These are phyloP conservation scores for Molossus molossus DNA, from an alignment of 2,797 vertebrate species.

Conservation along the genomic window DNA sequence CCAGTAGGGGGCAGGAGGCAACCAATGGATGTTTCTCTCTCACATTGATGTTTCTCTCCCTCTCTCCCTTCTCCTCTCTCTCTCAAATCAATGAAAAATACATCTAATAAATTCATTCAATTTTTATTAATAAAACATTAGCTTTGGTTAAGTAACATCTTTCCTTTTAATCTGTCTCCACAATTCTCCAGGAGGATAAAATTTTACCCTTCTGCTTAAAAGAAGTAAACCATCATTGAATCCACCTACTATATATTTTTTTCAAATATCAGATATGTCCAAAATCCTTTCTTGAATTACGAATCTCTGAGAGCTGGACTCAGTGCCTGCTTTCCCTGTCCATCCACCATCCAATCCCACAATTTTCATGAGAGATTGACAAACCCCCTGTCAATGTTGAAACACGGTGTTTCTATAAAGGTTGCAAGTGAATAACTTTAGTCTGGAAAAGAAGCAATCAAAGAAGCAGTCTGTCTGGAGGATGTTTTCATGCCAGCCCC, in stretches of 20 bases:
- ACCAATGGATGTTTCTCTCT: not conserved
- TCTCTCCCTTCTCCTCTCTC: not conserved
- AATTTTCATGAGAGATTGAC: constrained; percentile 18
- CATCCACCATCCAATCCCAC: not conserved
- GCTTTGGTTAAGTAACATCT: not conserved
- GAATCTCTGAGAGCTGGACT: not conserved
- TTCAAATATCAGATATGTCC: not conserved
- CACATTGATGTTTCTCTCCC: not conserved
- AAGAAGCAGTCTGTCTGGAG: not conserved
- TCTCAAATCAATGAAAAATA: not conserved
- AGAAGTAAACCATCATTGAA: not conserved
- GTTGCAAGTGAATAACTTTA: not conserved
- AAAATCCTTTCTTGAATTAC: not conserved
- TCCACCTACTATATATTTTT: not conserved
- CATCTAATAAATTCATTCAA: not conserved
- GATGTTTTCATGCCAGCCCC: not conserved
- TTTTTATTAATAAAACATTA: constrained; percentile 15
- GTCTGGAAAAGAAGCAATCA: constrained; percentile 4
- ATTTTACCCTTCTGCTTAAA: constrained; percentile 2
- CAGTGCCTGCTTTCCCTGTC: not conserved
- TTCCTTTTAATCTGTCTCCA: not conserved
- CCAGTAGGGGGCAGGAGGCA: not conserved
- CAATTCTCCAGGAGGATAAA: not conserved
- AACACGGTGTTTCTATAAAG: not conserved
- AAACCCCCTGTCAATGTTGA: not conserved